Percentiles rank a stretch among this genome's conserved stretches.
Evolutionary conservation across 2,888 invertebrate genomes (phyloP).

Genomic region (Thumatha senex): DNA sequence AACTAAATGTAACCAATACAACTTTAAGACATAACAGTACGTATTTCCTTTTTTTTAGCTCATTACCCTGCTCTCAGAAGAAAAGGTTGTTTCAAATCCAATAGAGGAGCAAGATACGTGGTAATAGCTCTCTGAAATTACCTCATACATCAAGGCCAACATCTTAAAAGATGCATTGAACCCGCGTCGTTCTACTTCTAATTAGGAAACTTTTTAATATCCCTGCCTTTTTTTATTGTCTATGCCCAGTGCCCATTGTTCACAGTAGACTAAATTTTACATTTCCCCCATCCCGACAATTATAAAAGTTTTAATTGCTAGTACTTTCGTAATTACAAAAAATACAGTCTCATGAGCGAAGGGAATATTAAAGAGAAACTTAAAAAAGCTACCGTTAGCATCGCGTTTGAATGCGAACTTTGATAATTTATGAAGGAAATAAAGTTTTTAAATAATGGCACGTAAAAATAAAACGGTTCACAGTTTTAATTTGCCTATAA

Average conservation of each 20-base stretch:
- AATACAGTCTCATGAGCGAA: constrained; percentile 71
- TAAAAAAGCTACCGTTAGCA: constrained; percentile 38
- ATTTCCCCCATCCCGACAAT: constrained; percentile 74
- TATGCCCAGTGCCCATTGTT: constrained; percentile 72
- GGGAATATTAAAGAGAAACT: constrained; percentile 55
- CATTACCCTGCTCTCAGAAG: not conserved
- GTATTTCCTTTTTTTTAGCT: too few relatives aligned
- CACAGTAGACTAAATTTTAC: constrained; percentile 74
- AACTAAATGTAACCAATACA: too few relatives aligned
- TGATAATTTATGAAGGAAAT: constrained; percentile 45
- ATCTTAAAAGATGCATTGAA: constrained; percentile 54
- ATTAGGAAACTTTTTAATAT: constrained; percentile 76
- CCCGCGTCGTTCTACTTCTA: constrained; percentile 60
- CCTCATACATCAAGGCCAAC: constrained; percentile 25
- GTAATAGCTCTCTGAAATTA: constrained; percentile 17
- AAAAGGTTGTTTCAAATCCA: not conserved
- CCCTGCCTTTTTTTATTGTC: constrained; percentile 69
- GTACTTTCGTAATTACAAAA: constrained; percentile 81
- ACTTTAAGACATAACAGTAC: too few relatives aligned
- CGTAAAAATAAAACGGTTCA: constrained; percentile 23
- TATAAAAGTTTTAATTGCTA: constrained; percentile 82
- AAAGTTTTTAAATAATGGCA: constrained; percentile 38
- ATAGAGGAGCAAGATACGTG: not conserved
- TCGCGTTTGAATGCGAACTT: constrained; percentile 45
- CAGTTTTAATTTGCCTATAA: constrained; percentile 16